Evolutionary conservation across 2,113 vertebrate species (phyloP).

Genomic region (Cynopterus brachyotis): DNA sequence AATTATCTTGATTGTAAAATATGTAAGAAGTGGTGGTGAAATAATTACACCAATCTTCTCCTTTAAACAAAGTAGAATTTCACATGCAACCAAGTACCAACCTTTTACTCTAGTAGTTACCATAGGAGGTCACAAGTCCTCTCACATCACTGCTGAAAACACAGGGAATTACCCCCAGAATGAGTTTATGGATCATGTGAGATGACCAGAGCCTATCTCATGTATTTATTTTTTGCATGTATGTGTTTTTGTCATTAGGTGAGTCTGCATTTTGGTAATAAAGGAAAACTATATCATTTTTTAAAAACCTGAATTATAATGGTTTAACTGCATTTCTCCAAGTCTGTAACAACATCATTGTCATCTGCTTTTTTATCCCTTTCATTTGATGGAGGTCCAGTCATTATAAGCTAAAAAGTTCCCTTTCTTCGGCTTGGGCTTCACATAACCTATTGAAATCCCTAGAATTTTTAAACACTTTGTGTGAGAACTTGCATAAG

Average conservation of each 20-base stretch:
- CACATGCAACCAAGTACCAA: neutral
- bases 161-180: neutral
- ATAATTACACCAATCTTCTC: neutral
- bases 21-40: neutral
- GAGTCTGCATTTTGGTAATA: neutral
- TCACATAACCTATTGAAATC: conserved; percentile 28
- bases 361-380: conserved; percentile 53
- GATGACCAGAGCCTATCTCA: neutral
- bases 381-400: neutral
- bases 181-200: neutral
- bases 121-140: neutral
- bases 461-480: conserved; percentile 53
- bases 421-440: neutral
- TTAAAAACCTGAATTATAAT: conserved; percentile 66
- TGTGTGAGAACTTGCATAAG: conserved; percentile 36
- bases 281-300: neutral
- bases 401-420: neutral
- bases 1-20: conserved; percentile 42
- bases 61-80: neutral
- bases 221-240: neutral
- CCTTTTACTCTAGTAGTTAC: neutral
- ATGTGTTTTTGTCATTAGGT: conserved; percentile 21
- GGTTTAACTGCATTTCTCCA: conserved; percentile 67
- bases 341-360: conserved; percentile 55
- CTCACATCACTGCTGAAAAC: neutral